phyloP scores from a whole-genome alignment of 2,797 vertebrate species.

The Eulemur albifrons region DNA sequence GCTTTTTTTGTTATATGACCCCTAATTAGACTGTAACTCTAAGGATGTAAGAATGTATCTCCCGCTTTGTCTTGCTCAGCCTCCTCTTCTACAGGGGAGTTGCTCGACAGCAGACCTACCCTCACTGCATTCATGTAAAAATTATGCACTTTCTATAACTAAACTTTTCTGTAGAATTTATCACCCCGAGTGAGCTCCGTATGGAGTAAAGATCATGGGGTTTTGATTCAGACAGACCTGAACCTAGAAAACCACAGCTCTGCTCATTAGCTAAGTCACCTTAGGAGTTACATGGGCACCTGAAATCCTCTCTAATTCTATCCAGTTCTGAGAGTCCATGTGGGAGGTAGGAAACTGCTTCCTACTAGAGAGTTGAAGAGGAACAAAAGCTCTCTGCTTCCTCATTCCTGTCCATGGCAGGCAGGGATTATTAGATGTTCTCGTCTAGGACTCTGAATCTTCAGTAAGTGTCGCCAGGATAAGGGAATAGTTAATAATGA shows the following conservation, averaged over 20 bases:
- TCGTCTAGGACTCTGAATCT: background rate
- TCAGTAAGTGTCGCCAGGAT: background rate
- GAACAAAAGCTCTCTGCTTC: background rate
- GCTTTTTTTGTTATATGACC: background rate
- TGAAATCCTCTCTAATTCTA: background rate
- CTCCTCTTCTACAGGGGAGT: background rate
- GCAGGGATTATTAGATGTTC: rapidly evolving
- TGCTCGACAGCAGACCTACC: background rate
- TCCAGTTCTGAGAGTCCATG: background rate
- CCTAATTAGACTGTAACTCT: background rate
- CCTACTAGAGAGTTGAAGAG: background rate
- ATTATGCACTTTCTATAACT: background rate
- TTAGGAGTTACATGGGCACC: background rate
- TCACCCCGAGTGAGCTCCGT: background rate
- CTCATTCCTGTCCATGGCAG: background rate
- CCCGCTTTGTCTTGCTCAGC: background rate
- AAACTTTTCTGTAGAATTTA: background rate
- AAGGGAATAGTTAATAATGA: background rate
- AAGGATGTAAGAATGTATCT: background rate
- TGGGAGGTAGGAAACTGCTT: background rate
- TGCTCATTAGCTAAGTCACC: background rate
- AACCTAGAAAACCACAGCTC: background rate
- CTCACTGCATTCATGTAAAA: background rate
- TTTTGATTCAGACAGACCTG: background rate
- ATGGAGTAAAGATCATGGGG: background rate